A percentile compares a stretch with the other conserved stretches of the same genome.
phyloP scores from a whole-genome alignment of 2,888 invertebrate genomes.

The Lapara coniferarum region DNA sequence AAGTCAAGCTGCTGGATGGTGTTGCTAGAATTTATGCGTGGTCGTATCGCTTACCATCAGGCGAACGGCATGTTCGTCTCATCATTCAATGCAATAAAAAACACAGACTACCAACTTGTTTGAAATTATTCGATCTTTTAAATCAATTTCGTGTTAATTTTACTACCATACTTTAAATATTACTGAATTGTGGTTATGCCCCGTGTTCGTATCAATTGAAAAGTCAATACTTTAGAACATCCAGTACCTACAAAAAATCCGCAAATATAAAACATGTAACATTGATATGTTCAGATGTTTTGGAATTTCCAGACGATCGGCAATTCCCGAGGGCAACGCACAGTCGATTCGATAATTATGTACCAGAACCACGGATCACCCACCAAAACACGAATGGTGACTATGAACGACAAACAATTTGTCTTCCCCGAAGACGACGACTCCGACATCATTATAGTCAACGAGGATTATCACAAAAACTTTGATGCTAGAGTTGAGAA shows the following conservation, averaged over 20 bases:
- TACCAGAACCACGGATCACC: constrained; percentile 71
- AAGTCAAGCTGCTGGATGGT: too few species aligned
- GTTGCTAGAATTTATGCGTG: too few species aligned
- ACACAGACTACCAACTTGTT: too few species aligned
- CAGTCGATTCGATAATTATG: constrained; percentile 76
- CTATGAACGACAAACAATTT: constrained; percentile 69
- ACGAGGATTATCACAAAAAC: constrained; percentile 69
- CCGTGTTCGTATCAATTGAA: too few species aligned
- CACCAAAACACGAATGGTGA: constrained; percentile 62
- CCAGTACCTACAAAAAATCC: background rate
- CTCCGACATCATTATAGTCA: constrained; percentile 76
- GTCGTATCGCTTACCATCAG: too few species aligned
- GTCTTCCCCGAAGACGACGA: constrained; percentile 74
- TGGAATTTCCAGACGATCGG: constrained; percentile 92
- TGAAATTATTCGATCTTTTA: too few species aligned
- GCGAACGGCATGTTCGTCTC: too few species aligned
- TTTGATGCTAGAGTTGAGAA: constrained; percentile 54
- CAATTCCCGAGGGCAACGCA: constrained; percentile 88
- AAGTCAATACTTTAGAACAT: background rate
- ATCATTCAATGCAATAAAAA: too few species aligned
- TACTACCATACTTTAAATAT: too few species aligned
- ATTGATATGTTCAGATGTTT: constrained; percentile 88
- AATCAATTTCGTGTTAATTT: too few species aligned
- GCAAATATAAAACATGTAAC: constrained; percentile 50
- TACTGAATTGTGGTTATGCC: too few species aligned